A percentile compares a stretch with the other conserved stretches of the same genome.
Conservation (phyloP, 2,888 invertebrate genomes). For the Microctonus hyperodae region DNA sequence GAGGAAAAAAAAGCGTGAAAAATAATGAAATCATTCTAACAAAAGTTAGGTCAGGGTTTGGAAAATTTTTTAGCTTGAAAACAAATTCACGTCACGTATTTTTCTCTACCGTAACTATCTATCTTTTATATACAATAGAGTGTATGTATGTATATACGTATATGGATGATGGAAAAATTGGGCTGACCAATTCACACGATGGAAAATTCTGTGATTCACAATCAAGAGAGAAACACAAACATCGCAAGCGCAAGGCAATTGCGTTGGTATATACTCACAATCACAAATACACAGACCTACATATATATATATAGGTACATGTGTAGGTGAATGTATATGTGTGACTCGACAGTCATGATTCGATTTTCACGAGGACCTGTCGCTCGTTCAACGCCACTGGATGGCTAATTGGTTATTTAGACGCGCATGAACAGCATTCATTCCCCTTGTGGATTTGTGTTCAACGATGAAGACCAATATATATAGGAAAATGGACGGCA, state of each 20-base stretch:
- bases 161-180: conserved; percentile 36
- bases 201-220: conserved; percentile 34
- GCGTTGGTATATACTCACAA: background rate
- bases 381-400: background rate
- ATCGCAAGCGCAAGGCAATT: background rate
- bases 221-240: background rate
- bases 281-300: background rate
- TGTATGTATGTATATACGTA: background rate
- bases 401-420: conserved; percentile 30
- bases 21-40: background rate
- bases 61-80: conserved; percentile 27
- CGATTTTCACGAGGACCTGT: conserved; percentile 29
- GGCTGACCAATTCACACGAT: conserved; percentile 33
- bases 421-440: conserved; percentile 8
- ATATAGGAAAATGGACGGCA: background rate
- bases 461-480: conserved; percentile 18
- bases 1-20: background rate
- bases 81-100: conserved; percentile 43
- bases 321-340: no score
- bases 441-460: conserved; percentile 1
- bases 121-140: conserved; percentile 41
- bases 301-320: conserved; percentile 8
- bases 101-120: conserved; percentile 35
- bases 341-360: conserved; percentile 33
- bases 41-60: conserved; percentile 33